Conservation (phyloP, 2,113 vertebrate species). For the Platysternon megacephalum region DNA sequence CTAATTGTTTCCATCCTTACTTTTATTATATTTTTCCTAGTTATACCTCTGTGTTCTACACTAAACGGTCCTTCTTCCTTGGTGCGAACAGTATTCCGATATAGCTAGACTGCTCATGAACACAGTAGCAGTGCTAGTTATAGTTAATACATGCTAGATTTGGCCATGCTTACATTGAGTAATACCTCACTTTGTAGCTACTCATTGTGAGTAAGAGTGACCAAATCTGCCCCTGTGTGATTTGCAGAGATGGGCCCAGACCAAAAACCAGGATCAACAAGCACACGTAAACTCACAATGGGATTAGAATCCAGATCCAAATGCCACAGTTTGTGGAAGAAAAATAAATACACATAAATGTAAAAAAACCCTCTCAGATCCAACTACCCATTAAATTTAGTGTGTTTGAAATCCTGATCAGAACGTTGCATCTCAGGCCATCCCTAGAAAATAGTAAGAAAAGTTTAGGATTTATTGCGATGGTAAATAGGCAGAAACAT, state of each 20-base stretch:
- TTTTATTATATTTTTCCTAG: neutral
- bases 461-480: neutral
- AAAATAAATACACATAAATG: neutral
- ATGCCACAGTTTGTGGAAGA: neutral
- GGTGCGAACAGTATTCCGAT: neutral
- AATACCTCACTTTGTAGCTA: neutral
- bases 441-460: neutral
- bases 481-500: fast-evolving
- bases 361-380: neutral
- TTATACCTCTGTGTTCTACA: neutral
- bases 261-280: neutral
- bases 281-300: neutral
- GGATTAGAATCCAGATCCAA: neutral
- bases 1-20: neutral
- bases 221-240: neutral
- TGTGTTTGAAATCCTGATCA: neutral
- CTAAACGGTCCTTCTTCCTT: neutral
- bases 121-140: neutral
- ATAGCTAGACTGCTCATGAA: neutral
- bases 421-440: neutral
- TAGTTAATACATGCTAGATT: neutral
- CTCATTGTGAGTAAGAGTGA: neutral
- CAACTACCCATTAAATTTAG: neutral
- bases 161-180: neutral
- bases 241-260: neutral